Conservation (phyloP, 1,140 invertebrate species). For the Drosophila setifemur region DNA sequence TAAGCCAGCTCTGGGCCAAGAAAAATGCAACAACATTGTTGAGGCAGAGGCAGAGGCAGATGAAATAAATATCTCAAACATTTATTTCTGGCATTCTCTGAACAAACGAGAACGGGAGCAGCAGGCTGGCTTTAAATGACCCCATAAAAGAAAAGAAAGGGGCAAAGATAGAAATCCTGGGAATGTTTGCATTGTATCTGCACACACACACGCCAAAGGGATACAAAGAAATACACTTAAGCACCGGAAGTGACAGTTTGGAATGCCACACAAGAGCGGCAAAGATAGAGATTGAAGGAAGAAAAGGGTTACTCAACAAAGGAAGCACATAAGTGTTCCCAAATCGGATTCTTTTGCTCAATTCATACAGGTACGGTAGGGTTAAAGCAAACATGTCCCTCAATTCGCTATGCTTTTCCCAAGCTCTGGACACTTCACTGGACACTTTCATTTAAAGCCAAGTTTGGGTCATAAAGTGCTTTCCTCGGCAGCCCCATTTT, state of each 20-base stretch:
- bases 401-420: slow-evolving; percentile 7
- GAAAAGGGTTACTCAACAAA: slow-evolving; percentile 17
- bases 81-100: not conserved
- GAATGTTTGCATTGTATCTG: slow-evolving; percentile 28
- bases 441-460: slow-evolving; percentile 63
- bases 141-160: slow-evolving; percentile 10
- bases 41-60: not conserved
- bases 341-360: not conserved
- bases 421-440: slow-evolving; percentile 46
- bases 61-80: slow-evolving; percentile 10
- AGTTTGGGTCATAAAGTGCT: slow-evolving; percentile 58
- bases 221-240: slow-evolving; percentile 42
- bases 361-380: slow-evolving; percentile 12
- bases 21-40: slow-evolving; percentile 30
- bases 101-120: not conserved
- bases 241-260: slow-evolving; percentile 56
- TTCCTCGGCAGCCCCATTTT: slow-evolving; percentile 2
- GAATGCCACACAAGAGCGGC: slow-evolving; percentile 44
- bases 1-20: slow-evolving; percentile 16
- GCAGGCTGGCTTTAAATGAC: slow-evolving; percentile 26
- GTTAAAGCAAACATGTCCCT: slow-evolving; percentile 25
- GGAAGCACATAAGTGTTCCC: slow-evolving; percentile 19
- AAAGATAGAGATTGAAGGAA: slow-evolving; percentile 4
- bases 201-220: not conserved
- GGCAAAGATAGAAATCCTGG: slow-evolving; percentile 20